Conservation (phyloP, 2,797 vertebrate species). For the Hirundo rustica region DNA sequence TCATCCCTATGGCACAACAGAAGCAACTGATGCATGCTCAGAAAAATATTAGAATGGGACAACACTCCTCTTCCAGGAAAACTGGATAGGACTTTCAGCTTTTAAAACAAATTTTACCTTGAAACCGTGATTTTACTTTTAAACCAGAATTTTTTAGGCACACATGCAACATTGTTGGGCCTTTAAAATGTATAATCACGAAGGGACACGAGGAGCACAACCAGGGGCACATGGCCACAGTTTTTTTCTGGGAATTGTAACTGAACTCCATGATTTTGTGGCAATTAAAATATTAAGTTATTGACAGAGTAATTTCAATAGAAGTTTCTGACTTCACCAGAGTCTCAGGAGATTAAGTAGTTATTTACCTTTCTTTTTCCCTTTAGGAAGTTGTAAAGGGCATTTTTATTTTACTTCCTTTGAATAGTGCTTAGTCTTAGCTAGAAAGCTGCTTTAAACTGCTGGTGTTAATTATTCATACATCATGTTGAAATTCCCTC, state of each 20-base stretch:
- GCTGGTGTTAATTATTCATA: conserved; percentile 28
- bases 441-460: not conserved
- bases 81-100: not conserved
- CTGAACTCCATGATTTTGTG: not conserved
- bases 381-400: not conserved
- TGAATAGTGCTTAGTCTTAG: not conserved
- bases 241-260: not conserved
- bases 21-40: not conserved
- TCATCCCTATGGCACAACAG: not conserved
- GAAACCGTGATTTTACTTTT: not conserved
- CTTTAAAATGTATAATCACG: not conserved
- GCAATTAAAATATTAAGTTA: not conserved
- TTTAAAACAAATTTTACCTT: not conserved
- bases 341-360: not conserved
- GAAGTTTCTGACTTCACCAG: not conserved
- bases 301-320: not conserved
- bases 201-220: not conserved
- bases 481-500: not conserved
- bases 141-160: not conserved
- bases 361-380: conserved; percentile 17
- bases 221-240: not conserved
- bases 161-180: not conserved
- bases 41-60: not conserved
- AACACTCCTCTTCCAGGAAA: not conserved
- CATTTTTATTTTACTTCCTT: not conserved